Evolutionary conservation across 2,113 vertebrate species (phyloP).

Genomic region (Vanacampus margaritifer): DNA sequence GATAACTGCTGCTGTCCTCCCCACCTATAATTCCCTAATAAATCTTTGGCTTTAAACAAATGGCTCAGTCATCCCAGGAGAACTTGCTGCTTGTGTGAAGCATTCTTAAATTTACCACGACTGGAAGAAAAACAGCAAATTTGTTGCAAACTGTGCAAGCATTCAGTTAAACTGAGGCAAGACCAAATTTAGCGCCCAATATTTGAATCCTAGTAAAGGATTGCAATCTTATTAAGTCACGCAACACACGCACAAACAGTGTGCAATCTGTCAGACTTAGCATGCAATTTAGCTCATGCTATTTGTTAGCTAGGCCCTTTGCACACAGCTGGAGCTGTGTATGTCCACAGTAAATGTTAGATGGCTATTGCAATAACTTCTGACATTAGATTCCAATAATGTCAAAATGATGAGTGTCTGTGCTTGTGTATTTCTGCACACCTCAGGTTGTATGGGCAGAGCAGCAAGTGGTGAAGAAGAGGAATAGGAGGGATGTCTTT

Average conservation of each 20-base stretch:
- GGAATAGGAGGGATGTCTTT: constrained; percentile 83
- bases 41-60: background rate
- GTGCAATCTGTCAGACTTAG: background rate
- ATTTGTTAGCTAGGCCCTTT: constrained; percentile 11
- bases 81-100: background rate
- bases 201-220: background rate
- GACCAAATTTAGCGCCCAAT: background rate
- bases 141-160: background rate
- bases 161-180: background rate
- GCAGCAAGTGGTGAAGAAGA: constrained; percentile 86
- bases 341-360: constrained; percentile 12
- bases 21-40: background rate
- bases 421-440: constrained; percentile 10
- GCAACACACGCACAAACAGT: background rate
- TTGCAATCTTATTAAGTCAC: background rate
- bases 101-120: background rate
- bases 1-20: background rate
- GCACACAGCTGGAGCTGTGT: constrained; percentile 42
- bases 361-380: constrained; percentile 20
- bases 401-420: constrained; percentile 1
- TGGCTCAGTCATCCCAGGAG: background rate
- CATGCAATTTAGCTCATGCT: background rate
- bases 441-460: constrained; percentile 87
- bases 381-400: constrained; percentile 26
- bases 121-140: no score